Conservation (phyloP, 2,888 invertebrate genomes). For the Belgica antarctica region DNA sequence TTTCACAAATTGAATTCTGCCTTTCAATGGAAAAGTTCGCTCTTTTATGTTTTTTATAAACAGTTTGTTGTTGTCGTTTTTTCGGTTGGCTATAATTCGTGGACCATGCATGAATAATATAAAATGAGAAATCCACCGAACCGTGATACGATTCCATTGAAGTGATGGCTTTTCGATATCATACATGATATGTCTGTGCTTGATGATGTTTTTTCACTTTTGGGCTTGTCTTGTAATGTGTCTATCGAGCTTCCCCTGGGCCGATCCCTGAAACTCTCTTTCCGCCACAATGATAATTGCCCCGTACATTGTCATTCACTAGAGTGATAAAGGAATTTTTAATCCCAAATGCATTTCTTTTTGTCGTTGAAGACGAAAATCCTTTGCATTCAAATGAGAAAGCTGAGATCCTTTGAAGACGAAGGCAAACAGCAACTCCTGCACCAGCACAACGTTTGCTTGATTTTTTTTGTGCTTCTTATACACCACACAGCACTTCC, state of each 20-base stretch:
- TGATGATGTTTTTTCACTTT: constrained; percentile 7
- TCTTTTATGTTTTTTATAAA: not conserved
- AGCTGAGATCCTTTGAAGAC: not conserved
- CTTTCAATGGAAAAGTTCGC: not conserved
- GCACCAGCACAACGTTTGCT: constrained; percentile 6
- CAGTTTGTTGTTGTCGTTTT: no score
- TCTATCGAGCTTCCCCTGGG: constrained; percentile 30
- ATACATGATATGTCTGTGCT: not conserved
- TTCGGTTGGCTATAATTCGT: constrained; percentile 36
- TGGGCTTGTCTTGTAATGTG: constrained; percentile 42
- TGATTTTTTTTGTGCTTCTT: constrained; percentile 27
- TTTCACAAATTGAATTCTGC: constrained; percentile 19
- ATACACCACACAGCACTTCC: constrained; percentile 27
- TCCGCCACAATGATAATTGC: constrained; percentile 5
- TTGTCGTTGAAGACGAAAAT: not conserved
- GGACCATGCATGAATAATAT: constrained; percentile 42
- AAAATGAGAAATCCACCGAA: constrained; percentile 44
- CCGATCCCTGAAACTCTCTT: constrained; percentile 27
- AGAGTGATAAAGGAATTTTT: no score
- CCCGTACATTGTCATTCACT: no score
- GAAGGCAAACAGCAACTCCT: not conserved
- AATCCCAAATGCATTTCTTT: no score
- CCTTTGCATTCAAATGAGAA: no score
- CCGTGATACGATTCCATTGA: constrained; percentile 42
- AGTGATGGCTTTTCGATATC: constrained; percentile 43